Evolutionary conservation across 2,797 vertebrate genomes (phyloP).

Genomic region (Etheostoma perlongum): DNA sequence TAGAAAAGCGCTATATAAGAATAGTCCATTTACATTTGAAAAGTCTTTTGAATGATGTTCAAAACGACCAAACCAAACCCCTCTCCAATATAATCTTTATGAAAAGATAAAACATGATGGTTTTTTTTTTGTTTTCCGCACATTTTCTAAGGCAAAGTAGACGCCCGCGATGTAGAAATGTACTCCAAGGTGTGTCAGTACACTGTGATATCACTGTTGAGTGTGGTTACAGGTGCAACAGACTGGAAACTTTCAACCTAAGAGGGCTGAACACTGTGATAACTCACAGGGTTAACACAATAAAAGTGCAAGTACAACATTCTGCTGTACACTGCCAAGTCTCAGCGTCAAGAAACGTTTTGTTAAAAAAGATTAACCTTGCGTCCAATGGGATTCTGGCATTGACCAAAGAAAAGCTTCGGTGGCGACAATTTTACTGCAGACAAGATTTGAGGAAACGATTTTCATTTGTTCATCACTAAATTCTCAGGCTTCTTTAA

Average conservation of each 20-base stretch:
- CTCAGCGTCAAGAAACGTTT: neutral
- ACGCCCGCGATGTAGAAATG: neutral
- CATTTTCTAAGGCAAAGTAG: neutral
- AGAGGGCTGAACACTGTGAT: no score
- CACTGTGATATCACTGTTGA: constrained; percentile 6
- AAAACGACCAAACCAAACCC: neutral
- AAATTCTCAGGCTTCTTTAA: neutral
- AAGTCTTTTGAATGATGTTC: neutral
- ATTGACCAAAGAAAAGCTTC: neutral
- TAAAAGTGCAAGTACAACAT: neutral
- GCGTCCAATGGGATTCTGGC: neutral
- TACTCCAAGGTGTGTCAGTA: neutral
- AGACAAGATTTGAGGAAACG: neutral
- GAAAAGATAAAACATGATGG: neutral
- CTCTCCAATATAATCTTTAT: neutral
- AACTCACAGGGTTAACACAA: neutral
- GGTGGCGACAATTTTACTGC: neutral
- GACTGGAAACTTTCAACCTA: neutral
- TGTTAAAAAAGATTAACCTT: neutral
- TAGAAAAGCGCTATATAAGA: no score
- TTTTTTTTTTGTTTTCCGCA: neutral
- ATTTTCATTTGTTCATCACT: neutral
- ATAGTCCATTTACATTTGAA: no score
- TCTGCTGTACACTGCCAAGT: neutral
- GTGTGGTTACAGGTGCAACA: constrained; percentile 2